Evolutionary conservation across 2,113 vertebrate genomes (phyloP).

Genomic region (Apodemus speciosus): DNA sequence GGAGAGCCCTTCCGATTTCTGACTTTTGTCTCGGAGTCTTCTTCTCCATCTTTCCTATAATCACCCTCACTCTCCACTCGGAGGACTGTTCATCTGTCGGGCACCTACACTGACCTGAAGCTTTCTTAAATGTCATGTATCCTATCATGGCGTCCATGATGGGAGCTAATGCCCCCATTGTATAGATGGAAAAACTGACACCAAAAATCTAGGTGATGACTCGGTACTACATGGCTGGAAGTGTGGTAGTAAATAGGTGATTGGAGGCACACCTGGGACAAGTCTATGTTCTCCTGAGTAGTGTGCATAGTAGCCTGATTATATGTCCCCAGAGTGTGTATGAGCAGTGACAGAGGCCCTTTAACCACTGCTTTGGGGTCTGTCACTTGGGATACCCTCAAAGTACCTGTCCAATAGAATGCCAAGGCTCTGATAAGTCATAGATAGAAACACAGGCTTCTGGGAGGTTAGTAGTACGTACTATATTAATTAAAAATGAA

Average conservation of each 20-base stretch:
- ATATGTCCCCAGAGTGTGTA: fast-evolving
- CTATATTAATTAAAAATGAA: slow-evolving; percentile 51
- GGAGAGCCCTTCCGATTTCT: no score
- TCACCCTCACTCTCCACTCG: no score
- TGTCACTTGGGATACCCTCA: neutral
- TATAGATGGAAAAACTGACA: neutral
- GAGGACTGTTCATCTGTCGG: no score
- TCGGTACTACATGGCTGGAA: no score
- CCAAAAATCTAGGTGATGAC: neutral
- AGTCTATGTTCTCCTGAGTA: neutral
- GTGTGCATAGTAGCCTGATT: neutral
- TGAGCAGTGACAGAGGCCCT: fast-evolving
- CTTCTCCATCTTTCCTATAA: no score
- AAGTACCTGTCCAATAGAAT: neutral
- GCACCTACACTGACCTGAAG: neutral
- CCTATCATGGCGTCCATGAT: no score
- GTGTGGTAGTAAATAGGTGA: neutral
- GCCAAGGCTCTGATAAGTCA: neutral
- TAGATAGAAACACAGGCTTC: neutral
- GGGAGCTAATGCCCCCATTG: neutral
- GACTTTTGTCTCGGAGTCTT: no score
- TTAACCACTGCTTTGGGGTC: neutral
- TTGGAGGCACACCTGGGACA: neutral
- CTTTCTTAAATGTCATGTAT: neutral
- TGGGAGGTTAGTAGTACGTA: neutral